Conservation (phyloP, 2,797 vertebrate species). For the Argentina silus region DNA sequence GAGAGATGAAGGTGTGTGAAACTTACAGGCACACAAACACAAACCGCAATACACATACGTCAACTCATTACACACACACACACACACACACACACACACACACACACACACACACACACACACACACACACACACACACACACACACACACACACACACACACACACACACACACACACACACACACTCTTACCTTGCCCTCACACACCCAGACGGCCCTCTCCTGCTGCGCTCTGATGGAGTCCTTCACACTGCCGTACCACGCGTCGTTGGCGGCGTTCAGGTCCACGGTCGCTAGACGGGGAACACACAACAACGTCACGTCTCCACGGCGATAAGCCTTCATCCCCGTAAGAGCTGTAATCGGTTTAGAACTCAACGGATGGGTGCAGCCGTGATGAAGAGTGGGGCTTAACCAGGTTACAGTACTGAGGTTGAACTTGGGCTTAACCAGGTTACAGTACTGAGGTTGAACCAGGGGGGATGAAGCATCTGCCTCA, state of each 20-base stretch:
- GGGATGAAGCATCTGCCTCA: too few species aligned
- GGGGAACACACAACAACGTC: neutral
- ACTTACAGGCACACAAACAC: neutral
- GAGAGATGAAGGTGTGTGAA: neutral
- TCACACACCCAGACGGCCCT: constrained; percentile 96
- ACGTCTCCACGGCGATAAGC: too few species aligned
- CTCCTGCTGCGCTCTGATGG: constrained; percentile 87
- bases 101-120: neutral
- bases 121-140: neutral
- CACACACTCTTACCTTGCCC: constrained; percentile 86
- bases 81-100: neutral
- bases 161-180: neutral
- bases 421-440: too few species aligned
- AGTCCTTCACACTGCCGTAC: constrained; percentile 95
- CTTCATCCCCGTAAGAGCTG: too few species aligned
- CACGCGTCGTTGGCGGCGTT: constrained; percentile 91
- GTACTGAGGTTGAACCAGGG: too few species aligned
- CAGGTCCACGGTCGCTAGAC: constrained; percentile 85
- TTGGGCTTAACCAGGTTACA: too few species aligned
- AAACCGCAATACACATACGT: neutral
- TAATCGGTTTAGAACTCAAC: too few species aligned
- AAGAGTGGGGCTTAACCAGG: too few species aligned
- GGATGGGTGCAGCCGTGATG: too few species aligned
- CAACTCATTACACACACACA: neutral
- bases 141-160: neutral